phyloP scores from a whole-genome alignment of 2,797 vertebrate species.

The Aldrovandia affinis region DNA sequence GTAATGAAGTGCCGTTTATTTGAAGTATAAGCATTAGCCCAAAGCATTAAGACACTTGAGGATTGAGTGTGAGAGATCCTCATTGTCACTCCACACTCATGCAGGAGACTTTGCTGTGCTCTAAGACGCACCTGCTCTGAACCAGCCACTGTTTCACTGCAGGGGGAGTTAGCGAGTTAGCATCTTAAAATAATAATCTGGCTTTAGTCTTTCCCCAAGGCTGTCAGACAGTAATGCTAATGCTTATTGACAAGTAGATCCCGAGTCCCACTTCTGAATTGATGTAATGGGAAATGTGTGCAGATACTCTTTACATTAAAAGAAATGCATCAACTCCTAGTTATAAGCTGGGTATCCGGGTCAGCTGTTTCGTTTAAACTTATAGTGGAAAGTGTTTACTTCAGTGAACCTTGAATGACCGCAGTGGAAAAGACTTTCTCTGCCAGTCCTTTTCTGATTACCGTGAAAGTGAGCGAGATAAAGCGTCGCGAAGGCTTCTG shows the following conservation, averaged over 20 bases:
- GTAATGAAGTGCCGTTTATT: background rate
- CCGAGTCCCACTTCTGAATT: background rate
- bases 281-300: background rate
- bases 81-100: background rate
- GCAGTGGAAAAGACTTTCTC: no score
- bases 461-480: background rate
- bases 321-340: background rate
- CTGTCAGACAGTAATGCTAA: background rate
- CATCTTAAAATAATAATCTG: background rate
- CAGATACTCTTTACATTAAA: background rate
- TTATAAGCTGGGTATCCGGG: background rate
- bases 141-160: background rate
- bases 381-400: background rate
- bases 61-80: background rate
- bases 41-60: background rate
- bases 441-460: background rate
- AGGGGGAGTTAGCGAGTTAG: background rate
- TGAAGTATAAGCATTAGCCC: background rate
- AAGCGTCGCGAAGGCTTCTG: background rate
- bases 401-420: background rate
- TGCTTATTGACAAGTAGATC: background rate
- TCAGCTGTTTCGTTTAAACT: background rate
- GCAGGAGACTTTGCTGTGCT: background rate
- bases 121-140: background rate
- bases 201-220: background rate